Conservation (phyloP, 2,113 vertebrate genomes). For the Tupaia tana region DNA sequence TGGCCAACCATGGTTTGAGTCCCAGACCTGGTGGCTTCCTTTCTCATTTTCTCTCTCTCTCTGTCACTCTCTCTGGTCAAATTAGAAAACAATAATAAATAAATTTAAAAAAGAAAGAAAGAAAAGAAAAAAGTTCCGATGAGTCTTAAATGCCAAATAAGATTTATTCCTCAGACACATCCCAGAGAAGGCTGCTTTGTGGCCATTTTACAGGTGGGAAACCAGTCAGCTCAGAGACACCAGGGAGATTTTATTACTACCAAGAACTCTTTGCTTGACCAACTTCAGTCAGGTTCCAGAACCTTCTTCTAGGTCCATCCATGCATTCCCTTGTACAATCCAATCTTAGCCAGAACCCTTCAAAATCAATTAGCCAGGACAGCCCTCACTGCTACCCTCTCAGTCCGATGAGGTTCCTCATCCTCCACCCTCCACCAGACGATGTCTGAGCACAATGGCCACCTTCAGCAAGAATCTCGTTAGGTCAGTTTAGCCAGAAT, state of each 20-base stretch:
- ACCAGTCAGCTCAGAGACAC: not conserved
- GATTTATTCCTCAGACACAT: not conserved
- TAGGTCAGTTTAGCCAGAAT: not conserved
- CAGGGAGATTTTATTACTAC: fast-evolving
- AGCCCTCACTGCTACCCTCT: not conserved
- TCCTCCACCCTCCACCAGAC: not conserved
- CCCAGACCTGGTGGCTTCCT: too few species aligned
- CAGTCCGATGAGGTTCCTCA: not conserved
- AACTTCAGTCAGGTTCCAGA: too few species aligned
- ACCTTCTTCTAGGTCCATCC: not conserved
- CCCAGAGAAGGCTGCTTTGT: not conserved
- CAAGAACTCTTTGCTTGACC: not conserved
- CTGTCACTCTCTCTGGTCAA: too few species aligned
- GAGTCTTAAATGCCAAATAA: not conserved
- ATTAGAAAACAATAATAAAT: too few species aligned
- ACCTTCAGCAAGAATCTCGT: not conserved
- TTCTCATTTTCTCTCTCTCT: too few species aligned
- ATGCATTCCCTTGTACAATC: not conserved
- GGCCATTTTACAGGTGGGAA: not conserved
- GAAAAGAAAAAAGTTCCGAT: not conserved
- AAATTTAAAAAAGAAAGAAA: too few species aligned
- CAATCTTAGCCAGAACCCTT: not conserved
- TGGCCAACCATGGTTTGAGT: too few species aligned
- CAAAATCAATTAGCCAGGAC: too few species aligned
- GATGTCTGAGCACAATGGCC: not conserved